Conservation (phyloP, 2,797 vertebrate species). For the Hemibagrus guttatus region DNA sequence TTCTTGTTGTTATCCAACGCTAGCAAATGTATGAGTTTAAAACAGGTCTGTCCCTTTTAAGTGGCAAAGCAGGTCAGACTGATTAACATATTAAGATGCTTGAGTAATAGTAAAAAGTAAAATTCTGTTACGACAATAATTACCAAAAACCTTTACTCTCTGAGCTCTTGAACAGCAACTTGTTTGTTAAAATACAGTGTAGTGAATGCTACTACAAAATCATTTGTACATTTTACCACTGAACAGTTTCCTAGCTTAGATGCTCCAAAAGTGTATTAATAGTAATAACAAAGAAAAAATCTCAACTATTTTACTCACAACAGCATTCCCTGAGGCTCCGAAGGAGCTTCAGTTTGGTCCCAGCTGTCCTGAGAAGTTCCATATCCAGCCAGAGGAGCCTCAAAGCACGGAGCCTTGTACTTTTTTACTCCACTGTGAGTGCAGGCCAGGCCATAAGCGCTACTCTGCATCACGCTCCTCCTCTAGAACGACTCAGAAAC, state of each 20-base stretch:
- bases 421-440: constrained; percentile 42
- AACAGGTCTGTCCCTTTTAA: not conserved
- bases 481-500: constrained; percentile 76
- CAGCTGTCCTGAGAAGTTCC: constrained; percentile 26
- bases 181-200: not conserved
- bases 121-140: too few relatives aligned
- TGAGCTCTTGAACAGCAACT: not conserved
- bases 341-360: constrained; percentile 25
- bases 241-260: not conserved
- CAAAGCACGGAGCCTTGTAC: not conserved
- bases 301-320: constrained; percentile 32
- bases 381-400: constrained; percentile 35
- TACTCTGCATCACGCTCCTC: constrained; percentile 66
- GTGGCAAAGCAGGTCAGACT: not conserved
- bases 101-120: not conserved
- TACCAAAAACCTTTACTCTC: not conserved
- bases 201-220: not conserved
- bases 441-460: constrained; percentile 46
- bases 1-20: not conserved
- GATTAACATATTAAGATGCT: not conserved
- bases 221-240: not conserved
- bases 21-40: not conserved
- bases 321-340: constrained; percentile 26
- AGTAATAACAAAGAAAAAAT: not conserved
- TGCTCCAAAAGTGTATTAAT: not conserved